Conservation (phyloP, 2,888 invertebrate species). For the Ecdyonurus torrentis region DNA sequence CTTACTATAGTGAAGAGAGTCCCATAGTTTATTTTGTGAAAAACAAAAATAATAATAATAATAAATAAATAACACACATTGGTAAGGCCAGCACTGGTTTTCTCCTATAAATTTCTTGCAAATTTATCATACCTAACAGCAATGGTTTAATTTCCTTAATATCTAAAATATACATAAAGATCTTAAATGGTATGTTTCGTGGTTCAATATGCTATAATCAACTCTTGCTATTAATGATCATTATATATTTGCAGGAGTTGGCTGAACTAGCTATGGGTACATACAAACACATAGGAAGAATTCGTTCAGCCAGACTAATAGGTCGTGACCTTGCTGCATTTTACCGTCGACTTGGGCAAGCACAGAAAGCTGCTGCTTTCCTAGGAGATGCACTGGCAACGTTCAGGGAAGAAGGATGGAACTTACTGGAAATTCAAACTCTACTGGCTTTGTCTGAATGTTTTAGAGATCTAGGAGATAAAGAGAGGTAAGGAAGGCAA, state of each 20-base stretch:
- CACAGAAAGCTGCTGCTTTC: conserved; percentile 79
- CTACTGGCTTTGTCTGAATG: conserved; percentile 70
- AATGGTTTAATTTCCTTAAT: no score
- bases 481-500: conserved; percentile 48
- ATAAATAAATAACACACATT: no score
- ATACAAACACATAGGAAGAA: conserved; percentile 79
- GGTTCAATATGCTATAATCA: no score
- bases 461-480: conserved; percentile 63
- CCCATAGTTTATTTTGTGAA: no score
- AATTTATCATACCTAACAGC: not conserved
- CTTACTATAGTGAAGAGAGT: no score
- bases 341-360: conserved; percentile 71
- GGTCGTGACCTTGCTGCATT: conserved; percentile 81
- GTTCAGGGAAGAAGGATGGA: conserved; percentile 79
- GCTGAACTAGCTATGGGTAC: conserved; percentile 93
- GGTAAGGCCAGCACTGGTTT: no score
- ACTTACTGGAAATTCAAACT: conserved; percentile 62
- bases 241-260: conserved; percentile 40
- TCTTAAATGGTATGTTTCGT: no score
- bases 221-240: not conserved
- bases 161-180: no score
- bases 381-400: conserved; percentile 72
- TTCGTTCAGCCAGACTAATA: conserved; percentile 71
- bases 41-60: no score
- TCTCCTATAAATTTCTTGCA: no score